Evolutionary conservation across 2,797 vertebrate species (phyloP), one percentile per base, ranked within the genome.

Genomic region (Hipposideros larvatus): DNA sequence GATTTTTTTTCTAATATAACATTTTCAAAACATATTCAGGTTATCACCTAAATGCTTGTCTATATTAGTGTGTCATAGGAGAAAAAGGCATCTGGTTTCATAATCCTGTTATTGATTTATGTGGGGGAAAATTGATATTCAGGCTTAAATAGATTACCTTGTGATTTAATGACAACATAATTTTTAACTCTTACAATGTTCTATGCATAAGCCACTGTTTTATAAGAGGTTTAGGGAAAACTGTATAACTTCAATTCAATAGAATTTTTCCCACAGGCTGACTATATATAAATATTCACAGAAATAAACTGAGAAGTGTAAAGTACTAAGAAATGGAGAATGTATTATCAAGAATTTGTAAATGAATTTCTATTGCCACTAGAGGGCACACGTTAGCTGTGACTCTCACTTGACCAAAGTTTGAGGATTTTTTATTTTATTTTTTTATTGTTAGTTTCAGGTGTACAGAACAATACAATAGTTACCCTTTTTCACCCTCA

Each of bases 311-410:
- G 18, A 41, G 4, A 57, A 51, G 0, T 24, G 3, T 28, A 37
- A 16, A 37, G 37, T 8, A 13, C 8, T 68, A 22, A 73, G 37
- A 53, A 82, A 75, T 34, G 10, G 24, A 37, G 1, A 34, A 48
- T 34, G 1, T 34, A 5, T 2, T 11, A 28, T 26, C 2, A 91
- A 71, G 9, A 78, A 73, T 26, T 51, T 68, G 2, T 41, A 87
- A 74, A 3, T 63, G 78, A 90, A 82, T 1, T 51, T 61, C 19
- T n/a, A 19, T 53, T 66, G 48, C 97, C 98, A 95, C 97, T 97
- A 98, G 98, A 75, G 98, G 98, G 98, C 98, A 93, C 1, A 41
- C 10, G 85, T 96, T 95, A 98, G 79, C 95, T 96, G 34, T 18
- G 77, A 89, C 83, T 96, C 57, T 57, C 15, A 43, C 28, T 63